Base-by-base conservation (phyloP, 2,888 invertebrate genomes). In the Zhengitettix transpicula region DNA sequence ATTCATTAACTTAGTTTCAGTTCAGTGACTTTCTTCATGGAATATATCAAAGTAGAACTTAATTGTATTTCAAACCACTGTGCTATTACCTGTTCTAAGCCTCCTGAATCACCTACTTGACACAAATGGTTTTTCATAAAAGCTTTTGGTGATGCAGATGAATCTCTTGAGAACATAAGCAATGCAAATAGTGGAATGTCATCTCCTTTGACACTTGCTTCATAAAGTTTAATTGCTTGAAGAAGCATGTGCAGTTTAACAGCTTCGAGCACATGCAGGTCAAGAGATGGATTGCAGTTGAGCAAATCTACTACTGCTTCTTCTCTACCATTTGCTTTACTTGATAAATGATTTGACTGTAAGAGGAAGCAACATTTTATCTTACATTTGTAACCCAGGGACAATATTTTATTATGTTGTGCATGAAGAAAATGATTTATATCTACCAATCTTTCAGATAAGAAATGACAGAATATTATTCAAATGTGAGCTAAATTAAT, bases 61-160 rank as follows among this genome's bases (percentile, higher is more conserved):
- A 47, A 47, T 47, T 7, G 17, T 55, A 12, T 28, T n/a, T 42
- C 41, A 47, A 53, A 15, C 12, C 11, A 17, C 7, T 2, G 28
- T 28, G 2, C 3, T 2, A 60, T 61, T 64, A 75, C 76, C 72
- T 74, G 72, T 65, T 74, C 73, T 15, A 75, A 64, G 7, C 73
- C 72, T 52, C 68, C 70, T 11, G 71, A 67, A 63, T 73, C 70
- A 9, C 76, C 75, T 16, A 74, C 70, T 55, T 66, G 61, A 60
- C 72, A 72, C 55, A 76, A 68, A 66, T 75, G 74, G 62, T 74
- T 74, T 55, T 65, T 66, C 61, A 75, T 67, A 58, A 75, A 71
- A 55, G 67, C 67, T 54, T 65, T 65, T 8, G 73, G 70, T n/a
- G 66, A 67, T 52, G 66, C 62, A 3, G 73, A 74, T 2, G 73